phyloP scores from a whole-genome alignment of 1,140 invertebrate genomes.

The Drosophila pandora region DNA sequence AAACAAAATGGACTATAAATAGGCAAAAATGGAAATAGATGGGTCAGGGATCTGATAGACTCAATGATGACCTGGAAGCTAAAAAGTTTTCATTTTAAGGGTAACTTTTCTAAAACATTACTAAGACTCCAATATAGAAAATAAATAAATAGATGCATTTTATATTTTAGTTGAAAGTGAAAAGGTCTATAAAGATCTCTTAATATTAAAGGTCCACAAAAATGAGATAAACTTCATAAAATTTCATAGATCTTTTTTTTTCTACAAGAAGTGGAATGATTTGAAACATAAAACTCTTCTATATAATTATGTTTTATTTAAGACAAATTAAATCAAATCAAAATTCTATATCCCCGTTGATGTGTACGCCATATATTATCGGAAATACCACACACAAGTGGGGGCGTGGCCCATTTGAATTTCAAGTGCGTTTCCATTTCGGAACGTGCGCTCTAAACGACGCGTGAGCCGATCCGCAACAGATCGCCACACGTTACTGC shows the following conservation, averaged over 20 bases:
- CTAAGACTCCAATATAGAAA: no score
- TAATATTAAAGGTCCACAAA: no score
- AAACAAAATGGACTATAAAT: constrained; percentile 48
- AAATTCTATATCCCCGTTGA: background rate
- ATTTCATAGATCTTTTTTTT: no score
- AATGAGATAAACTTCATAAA: no score
- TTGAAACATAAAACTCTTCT: no score
- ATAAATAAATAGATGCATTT: background rate
- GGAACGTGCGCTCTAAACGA: constrained; percentile 69
- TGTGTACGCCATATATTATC: background rate
- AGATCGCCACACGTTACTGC: constrained; percentile 38
- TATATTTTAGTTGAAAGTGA: no score
- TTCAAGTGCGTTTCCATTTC: constrained; percentile 67
- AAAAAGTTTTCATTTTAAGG: background rate
- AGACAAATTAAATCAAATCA: no score
- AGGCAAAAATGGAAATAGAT: constrained; percentile 19
- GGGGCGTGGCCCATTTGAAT: constrained; percentile 60
- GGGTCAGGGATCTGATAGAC: background rate
- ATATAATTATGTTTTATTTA: no score
- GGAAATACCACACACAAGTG: constrained; percentile 13
- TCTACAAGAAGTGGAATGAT: no score
- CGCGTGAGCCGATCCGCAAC: constrained; percentile 67
- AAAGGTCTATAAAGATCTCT: background rate
- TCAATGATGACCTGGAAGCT: constrained; percentile 20
- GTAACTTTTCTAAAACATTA: no score